A percentile compares a stretch with the other conserved stretches of the same genome.
These are phyloP conservation scores for Micromussa lordhowensis DNA, from an alignment of 92 coral and sea anemone species.

Conservation along the genomic window DNA sequence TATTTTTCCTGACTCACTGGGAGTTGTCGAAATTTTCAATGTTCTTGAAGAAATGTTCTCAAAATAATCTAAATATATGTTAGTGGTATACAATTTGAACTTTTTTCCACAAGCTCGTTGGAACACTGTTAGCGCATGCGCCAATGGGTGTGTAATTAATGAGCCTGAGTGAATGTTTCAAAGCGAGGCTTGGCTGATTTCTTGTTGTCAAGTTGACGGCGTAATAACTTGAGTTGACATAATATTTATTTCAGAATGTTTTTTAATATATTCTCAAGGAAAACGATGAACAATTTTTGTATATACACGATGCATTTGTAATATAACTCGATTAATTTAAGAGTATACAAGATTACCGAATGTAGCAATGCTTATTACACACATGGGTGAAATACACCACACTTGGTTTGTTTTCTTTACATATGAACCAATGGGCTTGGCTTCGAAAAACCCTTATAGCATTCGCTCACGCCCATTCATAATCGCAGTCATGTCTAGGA, in stretches of 20 bases:
- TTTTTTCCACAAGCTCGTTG: not conserved
- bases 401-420: not conserved
- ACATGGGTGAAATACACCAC: not conserved
- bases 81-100: not conserved
- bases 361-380: not conserved
- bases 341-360: not conserved
- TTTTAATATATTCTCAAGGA: constrained; percentile 19
- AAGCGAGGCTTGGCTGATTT: not conserved
- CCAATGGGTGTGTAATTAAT: too few species aligned
- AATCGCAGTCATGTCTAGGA: not conserved
- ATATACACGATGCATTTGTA: not conserved
- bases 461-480: not conserved
- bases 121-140: not conserved
- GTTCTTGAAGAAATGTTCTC: not conserved
- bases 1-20: not conserved
- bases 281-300: constrained; percentile 9
- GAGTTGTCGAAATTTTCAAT: not conserved
- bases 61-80: not conserved
- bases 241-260: constrained; percentile 8
- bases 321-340: not conserved
- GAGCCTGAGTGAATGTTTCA: too few species aligned
- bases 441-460: not conserved
- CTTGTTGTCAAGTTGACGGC: not conserved
- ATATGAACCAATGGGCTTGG: not conserved
- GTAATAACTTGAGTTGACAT: not conserved